Conservation (phyloP, 2,797 vertebrate species). For the Phataginus tricuspis region DNA sequence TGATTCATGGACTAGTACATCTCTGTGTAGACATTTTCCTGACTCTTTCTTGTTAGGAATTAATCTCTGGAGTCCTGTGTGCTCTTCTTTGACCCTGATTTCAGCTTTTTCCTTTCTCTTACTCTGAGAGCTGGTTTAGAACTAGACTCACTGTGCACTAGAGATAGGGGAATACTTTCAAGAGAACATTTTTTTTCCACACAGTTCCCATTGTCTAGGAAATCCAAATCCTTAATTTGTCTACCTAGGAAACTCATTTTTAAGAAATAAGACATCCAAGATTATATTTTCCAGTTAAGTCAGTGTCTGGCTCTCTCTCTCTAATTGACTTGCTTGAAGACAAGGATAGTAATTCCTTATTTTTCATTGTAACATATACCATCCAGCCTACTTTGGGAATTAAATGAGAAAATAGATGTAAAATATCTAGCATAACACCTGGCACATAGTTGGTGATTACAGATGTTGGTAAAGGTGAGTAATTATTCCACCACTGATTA, state of each 20-base stretch:
- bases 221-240: not conserved
- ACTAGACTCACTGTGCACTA: not conserved
- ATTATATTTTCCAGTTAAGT: not conserved
- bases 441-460: not conserved
- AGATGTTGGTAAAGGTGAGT: not conserved
- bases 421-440: not conserved
- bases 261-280: not conserved
- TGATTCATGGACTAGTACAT: not conserved
- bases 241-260: not conserved
- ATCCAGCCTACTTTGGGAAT: not conserved
- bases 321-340: not conserved
- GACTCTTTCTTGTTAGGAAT: not conserved
- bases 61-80: not conserved
- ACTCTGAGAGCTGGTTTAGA: not conserved
- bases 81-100: not conserved
- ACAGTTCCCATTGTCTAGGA: not conserved
- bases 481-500: constrained; percentile 1
- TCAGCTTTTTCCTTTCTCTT: not conserved
- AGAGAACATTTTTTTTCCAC: not conserved
- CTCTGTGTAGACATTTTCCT: not conserved
- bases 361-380: not conserved
- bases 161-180: not conserved
- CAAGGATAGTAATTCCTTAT: not conserved
- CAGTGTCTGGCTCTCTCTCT: not conserved
- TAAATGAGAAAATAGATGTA: not conserved